Percentiles rank a stretch among this genome's conserved stretches.
These are phyloP conservation scores for Eurosta solidaginis DNA, from an alignment of 1,140 invertebrate species.

Conservation along the genomic window DNA sequence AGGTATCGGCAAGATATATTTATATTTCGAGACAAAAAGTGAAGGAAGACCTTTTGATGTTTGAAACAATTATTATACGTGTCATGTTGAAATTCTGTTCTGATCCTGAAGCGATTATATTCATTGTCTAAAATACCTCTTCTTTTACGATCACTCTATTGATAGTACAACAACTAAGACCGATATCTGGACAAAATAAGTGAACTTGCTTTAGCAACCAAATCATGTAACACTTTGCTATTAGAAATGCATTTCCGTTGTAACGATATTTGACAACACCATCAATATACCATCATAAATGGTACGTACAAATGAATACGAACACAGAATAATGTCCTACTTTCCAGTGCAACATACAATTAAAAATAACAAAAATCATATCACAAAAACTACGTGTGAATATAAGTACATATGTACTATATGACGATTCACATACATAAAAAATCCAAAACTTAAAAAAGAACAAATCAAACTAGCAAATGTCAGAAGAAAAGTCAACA, in stretches of 20 bases:
- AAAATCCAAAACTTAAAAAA: background rate
- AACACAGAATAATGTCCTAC: slow-evolving; percentile 2
- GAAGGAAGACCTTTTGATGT: too few relatives aligned
- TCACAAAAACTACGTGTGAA: background rate
- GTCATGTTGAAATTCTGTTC: too few relatives aligned
- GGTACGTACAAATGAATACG: background rate
- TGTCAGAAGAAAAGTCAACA: background rate
- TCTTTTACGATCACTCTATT: background rate
- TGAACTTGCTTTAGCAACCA: background rate
- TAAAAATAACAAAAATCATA: slow-evolving; percentile 6
- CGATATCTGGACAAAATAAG: background rate
- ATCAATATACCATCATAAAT: background rate
- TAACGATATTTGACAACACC: background rate
- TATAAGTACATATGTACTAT: too few relatives aligned
- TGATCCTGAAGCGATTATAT: too few relatives aligned
- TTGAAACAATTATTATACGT: too few relatives aligned
- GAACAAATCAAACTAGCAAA: background rate
- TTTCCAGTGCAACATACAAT: slow-evolving; percentile 11
- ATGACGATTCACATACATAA: too few relatives aligned
- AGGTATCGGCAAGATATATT: too few relatives aligned
- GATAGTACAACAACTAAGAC: too few relatives aligned
- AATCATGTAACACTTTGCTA: background rate
- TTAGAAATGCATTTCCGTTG: background rate
- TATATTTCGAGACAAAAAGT: too few relatives aligned
- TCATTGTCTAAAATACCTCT: too few relatives aligned